Percentiles rank a stretch among this genome's conserved stretches.
phyloP scores from a whole-genome alignment of 2,797 vertebrate species.

The Chelmon rostratus region DNA sequence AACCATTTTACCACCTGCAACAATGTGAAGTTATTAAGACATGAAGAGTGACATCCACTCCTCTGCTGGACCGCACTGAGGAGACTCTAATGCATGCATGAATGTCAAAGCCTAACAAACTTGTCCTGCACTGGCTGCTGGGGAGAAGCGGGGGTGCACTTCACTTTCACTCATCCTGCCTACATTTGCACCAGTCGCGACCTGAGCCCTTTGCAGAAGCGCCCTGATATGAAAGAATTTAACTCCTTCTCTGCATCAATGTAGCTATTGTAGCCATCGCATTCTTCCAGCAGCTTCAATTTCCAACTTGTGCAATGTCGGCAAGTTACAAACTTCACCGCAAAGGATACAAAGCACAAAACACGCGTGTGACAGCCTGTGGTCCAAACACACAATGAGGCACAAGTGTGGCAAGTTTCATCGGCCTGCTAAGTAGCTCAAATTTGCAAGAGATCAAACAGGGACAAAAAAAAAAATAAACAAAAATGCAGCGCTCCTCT shows the following conservation, averaged over 20 bases:
- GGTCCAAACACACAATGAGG: conserved; percentile 35
- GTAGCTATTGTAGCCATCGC: conserved; percentile 77
- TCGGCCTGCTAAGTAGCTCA: conserved; percentile 79
- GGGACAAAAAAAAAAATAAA: conserved; percentile 71
- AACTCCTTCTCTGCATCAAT: conserved; percentile 84
- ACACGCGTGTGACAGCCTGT: conserved; percentile 51
- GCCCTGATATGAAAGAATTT: conserved; percentile 80
- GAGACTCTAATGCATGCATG: conserved; percentile 23
- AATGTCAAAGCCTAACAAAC: conserved; percentile 52
- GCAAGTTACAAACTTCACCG: conserved; percentile 85
- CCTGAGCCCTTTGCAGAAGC: conserved; percentile 68
- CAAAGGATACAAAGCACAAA: conserved; percentile 32
- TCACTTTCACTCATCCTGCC: conserved; percentile 55
- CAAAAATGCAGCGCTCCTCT: conserved; percentile 80
- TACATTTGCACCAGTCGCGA: conserved; percentile 79
- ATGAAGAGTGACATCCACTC: conserved; percentile 20
- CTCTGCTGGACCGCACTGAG: background rate
- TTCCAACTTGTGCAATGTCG: conserved; percentile 75
- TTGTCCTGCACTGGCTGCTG: conserved; percentile 53
- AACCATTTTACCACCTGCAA: conserved; percentile 14
- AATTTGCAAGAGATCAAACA: conserved; percentile 82
- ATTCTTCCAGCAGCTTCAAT: conserved; percentile 78
- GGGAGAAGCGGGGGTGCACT: background rate
- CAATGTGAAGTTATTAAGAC: conserved; percentile 47
- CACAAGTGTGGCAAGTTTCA: conserved; percentile 81